Conservation (phyloP, 2,888 invertebrate species). For the Koerneria pararmatus region DNA sequence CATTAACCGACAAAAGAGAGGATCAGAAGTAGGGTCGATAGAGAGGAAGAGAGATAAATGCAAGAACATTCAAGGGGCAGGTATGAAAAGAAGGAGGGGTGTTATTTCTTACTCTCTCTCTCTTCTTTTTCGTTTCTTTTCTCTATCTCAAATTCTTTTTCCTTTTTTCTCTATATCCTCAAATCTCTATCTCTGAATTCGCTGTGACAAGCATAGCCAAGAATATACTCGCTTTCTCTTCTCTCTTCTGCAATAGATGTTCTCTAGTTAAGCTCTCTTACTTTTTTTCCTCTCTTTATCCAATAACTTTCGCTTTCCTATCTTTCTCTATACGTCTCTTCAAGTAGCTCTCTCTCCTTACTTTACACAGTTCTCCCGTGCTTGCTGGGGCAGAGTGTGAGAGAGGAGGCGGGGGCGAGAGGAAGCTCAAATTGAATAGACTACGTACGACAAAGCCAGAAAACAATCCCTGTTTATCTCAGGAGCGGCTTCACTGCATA, state of each 20-base stretch:
- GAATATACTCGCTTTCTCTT: too few species aligned
- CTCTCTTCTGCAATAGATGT: too few species aligned
- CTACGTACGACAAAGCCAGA: constrained; percentile 9
- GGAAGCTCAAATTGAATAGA: background rate
- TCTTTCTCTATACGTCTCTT: constrained; percentile 24
- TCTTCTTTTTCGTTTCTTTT: background rate
- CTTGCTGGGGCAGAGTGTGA: constrained; percentile 10
- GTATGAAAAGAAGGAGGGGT: constrained; percentile 1
- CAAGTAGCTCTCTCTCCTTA: constrained; percentile 22
- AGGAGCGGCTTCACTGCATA: too few species aligned
- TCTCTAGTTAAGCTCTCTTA: too few species aligned
- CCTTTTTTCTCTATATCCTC: constrained; percentile 1
- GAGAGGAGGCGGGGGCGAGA: background rate
- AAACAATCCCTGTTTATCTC: too few species aligned
- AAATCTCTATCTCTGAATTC: too few species aligned
- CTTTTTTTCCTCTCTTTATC: too few species aligned
- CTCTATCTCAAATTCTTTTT: background rate
- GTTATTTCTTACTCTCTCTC: constrained; percentile 6
- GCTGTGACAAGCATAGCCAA: too few species aligned
- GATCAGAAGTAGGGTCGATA: background rate
- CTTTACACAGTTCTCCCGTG: constrained; percentile 1
- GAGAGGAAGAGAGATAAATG: background rate
- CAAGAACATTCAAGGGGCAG: constrained; percentile 5
- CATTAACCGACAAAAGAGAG: background rate
- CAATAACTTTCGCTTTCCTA: constrained; percentile 9